A percentile compares a stretch with the other conserved stretches of the same genome.
These are phyloP conservation scores for Margaritifera margaritifera DNA, from an alignment of 2,888 invertebrate genomes.

Conservation along the genomic window DNA sequence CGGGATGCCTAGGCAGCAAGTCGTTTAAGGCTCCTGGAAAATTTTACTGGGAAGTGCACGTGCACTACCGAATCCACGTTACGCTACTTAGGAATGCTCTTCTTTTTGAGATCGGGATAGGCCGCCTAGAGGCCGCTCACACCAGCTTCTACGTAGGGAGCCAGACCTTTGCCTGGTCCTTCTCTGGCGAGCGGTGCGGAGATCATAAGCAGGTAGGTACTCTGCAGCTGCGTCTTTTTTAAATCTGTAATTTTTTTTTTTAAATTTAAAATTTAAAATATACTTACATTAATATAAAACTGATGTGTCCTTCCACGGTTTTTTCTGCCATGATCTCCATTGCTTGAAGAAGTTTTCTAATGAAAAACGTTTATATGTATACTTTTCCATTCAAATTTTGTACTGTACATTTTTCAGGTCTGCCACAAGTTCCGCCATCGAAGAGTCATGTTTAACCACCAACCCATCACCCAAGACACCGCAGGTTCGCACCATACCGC, in stretches of 20 bases:
- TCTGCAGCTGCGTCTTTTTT: background rate
- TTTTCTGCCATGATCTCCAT: no score
- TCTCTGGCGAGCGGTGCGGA: constrained; percentile 44
- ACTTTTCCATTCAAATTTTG: no score
- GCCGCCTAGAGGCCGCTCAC: constrained; percentile 40
- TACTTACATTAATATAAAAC: no score
- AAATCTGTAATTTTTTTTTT: background rate
- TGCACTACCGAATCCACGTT: constrained; percentile 45
- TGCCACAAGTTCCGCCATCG: constrained; percentile 48
- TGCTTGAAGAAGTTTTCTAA: no score
- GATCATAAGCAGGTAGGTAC: constrained; percentile 41
- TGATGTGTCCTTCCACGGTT: no score
- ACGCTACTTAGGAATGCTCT: constrained; percentile 40
- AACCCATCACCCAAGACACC: constrained; percentile 40
- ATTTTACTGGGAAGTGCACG: constrained; percentile 44
- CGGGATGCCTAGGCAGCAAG: constrained; percentile 42
- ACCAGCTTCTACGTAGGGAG: constrained; percentile 48
- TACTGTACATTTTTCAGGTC: constrained; percentile 14
- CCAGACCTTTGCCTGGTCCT: constrained; percentile 45
- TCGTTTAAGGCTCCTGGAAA: constrained; percentile 40
- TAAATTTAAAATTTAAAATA: no score
- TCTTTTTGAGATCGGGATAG: constrained; percentile 43
- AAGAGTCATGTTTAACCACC: constrained; percentile 33
- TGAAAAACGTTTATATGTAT: no score
- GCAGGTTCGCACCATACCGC: constrained; percentile 41